phyloP scores from a whole-genome alignment of 2,888 invertebrate species.

The Helobdella robusta region DNA sequence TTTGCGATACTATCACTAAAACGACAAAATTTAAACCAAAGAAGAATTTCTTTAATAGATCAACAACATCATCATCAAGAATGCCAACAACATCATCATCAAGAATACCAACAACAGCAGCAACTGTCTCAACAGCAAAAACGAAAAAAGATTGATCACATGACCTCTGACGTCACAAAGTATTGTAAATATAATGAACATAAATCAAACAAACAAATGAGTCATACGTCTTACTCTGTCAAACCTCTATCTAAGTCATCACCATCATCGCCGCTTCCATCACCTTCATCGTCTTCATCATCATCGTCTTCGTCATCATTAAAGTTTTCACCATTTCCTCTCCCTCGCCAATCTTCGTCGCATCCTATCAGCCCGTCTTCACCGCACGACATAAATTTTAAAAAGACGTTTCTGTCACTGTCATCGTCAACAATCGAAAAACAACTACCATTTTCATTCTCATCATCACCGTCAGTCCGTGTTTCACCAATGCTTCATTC shows the following conservation, averaged over 20 bases:
- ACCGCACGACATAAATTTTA: no score
- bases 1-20: background rate
- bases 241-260: background rate
- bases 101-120: background rate
- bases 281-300: background rate
- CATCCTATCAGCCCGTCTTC: no score
- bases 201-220: no score
- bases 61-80: background rate
- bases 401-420: background rate
- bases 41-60: background rate
- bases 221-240: background rate
- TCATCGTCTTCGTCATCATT: background rate
- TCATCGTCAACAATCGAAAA: background rate
- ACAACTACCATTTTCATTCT: background rate
- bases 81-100: background rate
- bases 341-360: no score
- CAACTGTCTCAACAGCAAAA: no score
- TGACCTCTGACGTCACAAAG: no score
- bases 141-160: no score
- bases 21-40: background rate
- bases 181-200: no score
- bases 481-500: no score
- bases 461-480: slow-evolving; percentile 3
- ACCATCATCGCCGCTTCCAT: background rate
- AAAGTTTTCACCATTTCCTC: background rate